phyloP scores from a whole-genome alignment of 2,888 invertebrate species.

The Acrocera orbiculus region DNA sequence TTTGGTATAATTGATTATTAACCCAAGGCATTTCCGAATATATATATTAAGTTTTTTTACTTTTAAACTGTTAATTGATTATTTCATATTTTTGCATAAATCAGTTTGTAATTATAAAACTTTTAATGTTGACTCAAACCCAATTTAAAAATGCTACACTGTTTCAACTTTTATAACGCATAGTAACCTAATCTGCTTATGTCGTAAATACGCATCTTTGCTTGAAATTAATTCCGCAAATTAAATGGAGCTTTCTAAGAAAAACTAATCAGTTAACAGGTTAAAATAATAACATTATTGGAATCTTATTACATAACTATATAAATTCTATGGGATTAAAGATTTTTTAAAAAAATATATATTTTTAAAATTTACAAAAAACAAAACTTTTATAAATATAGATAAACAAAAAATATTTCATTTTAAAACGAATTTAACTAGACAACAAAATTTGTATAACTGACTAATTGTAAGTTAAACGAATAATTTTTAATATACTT shows the following conservation, averaged over 20 bases:
- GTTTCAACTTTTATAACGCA: conserved; percentile 1
- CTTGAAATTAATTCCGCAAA: conserved; percentile 1
- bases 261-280: not conserved
- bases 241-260: no score
- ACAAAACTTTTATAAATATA: not conserved
- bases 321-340: not conserved
- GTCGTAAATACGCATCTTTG: not conserved
- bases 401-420: not conserved
- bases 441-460: not conserved
- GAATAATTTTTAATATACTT: conserved; percentile 45
- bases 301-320: not conserved
- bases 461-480: not conserved
- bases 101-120: conserved; percentile 1
- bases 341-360: not conserved
- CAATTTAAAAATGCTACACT: conserved; percentile 1
- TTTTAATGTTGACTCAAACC: conserved; percentile 1
- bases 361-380: not conserved
- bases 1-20: no score
- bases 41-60: no score
- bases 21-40: no score
- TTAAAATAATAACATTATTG: no score
- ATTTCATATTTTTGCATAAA: conserved; percentile 1
- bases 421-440: not conserved
- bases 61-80: no score
- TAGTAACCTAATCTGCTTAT: not conserved